phyloP scores from a whole-genome alignment of 2,888 invertebrate genomes.

The Harpalus rubripes region DNA sequence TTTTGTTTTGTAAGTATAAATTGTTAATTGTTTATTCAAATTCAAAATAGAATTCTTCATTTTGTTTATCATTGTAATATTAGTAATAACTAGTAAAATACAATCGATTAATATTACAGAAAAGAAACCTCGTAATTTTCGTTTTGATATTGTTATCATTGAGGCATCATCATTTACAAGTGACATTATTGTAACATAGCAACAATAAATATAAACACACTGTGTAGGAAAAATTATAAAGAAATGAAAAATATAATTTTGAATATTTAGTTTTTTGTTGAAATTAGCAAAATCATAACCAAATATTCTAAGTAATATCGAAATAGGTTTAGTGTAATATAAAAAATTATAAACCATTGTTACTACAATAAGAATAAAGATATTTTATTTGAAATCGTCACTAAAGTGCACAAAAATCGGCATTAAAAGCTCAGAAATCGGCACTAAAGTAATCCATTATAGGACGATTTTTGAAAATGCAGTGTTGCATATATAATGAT shows the following conservation, averaged over 20 bases:
- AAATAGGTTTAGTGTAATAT: background rate
- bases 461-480: too few relatives aligned
- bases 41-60: background rate
- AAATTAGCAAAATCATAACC: too few relatives aligned
- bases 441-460: too few relatives aligned
- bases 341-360: conserved; percentile 1
- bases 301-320: too few relatives aligned
- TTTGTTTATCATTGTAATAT: background rate
- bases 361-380: background rate
- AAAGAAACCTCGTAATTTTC: background rate
- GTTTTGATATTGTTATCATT: background rate
- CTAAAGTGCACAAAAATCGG: too few relatives aligned
- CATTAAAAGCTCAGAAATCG: too few relatives aligned
- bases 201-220: too few relatives aligned
- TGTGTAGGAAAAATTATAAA: background rate
- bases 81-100: background rate
- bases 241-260: background rate
- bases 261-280: background rate
- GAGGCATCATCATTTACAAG: background rate
- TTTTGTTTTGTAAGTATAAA: background rate
- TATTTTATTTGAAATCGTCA: too few relatives aligned
- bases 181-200: background rate
- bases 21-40: background rate
- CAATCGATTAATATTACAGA: background rate
- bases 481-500: too few relatives aligned